phyloP scores from a whole-genome alignment of 2,888 invertebrate species.

The Drosophila vallismaia region DNA sequence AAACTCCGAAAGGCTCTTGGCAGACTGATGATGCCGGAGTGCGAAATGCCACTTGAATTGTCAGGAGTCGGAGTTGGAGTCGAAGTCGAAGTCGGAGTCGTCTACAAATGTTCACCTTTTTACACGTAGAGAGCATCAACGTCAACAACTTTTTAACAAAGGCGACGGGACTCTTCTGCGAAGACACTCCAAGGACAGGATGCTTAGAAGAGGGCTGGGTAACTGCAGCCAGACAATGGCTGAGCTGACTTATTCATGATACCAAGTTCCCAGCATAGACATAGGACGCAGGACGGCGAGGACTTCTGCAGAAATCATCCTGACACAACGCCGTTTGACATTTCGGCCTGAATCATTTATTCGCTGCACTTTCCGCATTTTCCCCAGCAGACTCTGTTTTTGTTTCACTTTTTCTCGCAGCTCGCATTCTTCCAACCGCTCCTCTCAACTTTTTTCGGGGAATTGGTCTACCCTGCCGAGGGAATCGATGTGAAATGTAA shows the following conservation, averaged over 20 bases:
- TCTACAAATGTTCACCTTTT: conserved; percentile 79
- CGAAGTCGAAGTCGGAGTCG: conserved; percentile 26
- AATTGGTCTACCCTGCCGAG: conserved; percentile 22
- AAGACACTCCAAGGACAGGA: conserved; percentile 1
- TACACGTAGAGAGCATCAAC: conserved; percentile 77
- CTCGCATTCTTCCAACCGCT: too few relatives aligned
- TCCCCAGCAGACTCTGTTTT: conserved; percentile 1
- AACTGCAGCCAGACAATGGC: conserved; percentile 65
- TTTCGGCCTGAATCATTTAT: conserved; percentile 78
- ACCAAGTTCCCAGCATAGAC: conserved; percentile 61
- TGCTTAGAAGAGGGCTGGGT: background rate
- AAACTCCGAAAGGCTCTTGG: conserved; percentile 56
- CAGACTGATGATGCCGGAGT: conserved; percentile 65
- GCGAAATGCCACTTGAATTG: conserved; percentile 76
- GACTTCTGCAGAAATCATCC: conserved; percentile 79
- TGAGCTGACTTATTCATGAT: conserved; percentile 73
- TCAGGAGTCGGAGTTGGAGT: too few relatives aligned
- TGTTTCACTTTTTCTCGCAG: conserved; percentile 3
- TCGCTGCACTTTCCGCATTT: conserved; percentile 66
- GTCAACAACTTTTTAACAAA: conserved; percentile 78
- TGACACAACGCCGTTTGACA: conserved; percentile 77
- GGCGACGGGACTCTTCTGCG: conserved; percentile 18
- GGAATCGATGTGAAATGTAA: conserved; percentile 70
- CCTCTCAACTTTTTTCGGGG: background rate
- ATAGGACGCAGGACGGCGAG: conserved; percentile 32